Evolutionary conservation across 2,888 invertebrate species (phyloP).

Genomic region (Thysanoteuthis rhombus): DNA sequence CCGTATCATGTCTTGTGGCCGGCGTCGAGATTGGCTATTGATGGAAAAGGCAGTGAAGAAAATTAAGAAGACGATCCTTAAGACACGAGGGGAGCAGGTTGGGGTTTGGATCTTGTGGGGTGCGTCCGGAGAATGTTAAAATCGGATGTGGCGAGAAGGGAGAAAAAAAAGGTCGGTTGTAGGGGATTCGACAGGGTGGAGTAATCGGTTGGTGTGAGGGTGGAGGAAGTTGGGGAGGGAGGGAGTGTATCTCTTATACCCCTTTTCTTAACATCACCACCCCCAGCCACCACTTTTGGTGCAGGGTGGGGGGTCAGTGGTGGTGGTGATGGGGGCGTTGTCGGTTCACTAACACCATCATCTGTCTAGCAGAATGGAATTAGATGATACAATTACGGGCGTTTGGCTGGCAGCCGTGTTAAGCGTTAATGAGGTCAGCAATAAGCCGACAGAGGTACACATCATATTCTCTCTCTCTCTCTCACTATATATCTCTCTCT

Average conservation of each 20-base stretch:
- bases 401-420: background rate
- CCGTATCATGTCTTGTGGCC: background rate
- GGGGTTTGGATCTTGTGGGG: background rate
- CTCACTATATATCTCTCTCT: background rate
- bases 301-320: background rate
- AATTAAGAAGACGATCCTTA: background rate
- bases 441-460: background rate
- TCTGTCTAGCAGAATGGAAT: constrained; percentile 27
- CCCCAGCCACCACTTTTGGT: background rate
- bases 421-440: constrained; percentile 27
- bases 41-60: background rate
- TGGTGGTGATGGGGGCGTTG: background rate
- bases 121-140: background rate
- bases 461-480: background rate
- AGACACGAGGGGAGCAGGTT: background rate
- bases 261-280: background rate
- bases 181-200: too few relatives aligned
- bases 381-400: constrained; percentile 18
- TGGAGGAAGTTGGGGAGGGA: too few relatives aligned
- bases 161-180: background rate
- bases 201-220: too few relatives aligned
- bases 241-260: too few relatives aligned
- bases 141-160: background rate
- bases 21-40: background rate
- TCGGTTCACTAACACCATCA: constrained; percentile 14